A percentile compares a stretch with the other conserved stretches of the same genome.
Conservation (phyloP, 2,113 vertebrate species). For the Phalacrocorax aristotelis region DNA sequence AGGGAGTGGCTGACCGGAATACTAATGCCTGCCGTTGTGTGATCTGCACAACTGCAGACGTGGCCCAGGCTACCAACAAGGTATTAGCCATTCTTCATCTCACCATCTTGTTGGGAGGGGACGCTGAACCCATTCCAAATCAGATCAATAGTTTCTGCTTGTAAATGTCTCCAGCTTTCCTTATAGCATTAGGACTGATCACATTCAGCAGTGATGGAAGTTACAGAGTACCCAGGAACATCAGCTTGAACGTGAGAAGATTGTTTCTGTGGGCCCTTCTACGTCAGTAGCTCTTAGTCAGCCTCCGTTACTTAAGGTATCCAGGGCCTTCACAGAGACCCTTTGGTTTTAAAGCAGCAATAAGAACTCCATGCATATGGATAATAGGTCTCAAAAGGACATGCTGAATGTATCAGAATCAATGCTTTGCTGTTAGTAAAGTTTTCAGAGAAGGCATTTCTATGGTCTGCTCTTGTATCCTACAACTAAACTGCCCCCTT, state of each 20-base stretch:
- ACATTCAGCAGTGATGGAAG: not conserved
- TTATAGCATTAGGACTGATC: not conserved
- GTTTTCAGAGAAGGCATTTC: not conserved
- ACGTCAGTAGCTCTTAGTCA: not conserved
- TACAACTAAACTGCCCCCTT: not conserved
- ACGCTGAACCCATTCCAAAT: not conserved
- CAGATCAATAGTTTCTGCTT: not conserved
- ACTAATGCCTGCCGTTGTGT: rapidly evolving
- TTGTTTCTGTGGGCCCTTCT: not conserved
- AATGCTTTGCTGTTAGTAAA: not conserved
- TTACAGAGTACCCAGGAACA: not conserved
- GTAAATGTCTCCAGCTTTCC: not conserved
- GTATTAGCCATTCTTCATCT: not conserved
- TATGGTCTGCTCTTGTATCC: not conserved
- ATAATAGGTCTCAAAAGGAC: not conserved
- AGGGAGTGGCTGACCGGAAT: not conserved
- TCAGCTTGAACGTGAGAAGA: not conserved
- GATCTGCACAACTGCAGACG: not conserved
- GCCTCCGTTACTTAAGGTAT: not conserved
- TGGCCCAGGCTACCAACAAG: not conserved
- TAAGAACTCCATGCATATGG: not conserved
- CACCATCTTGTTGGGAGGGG: not conserved
- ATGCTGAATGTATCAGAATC: not conserved
- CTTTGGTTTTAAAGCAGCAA: not conserved
- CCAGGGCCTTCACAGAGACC: not conserved